Percentiles rank a stretch among this genome's conserved stretches.
Conservation (phyloP, 2,888 invertebrate genomes). For the Mythimna impura region DNA sequence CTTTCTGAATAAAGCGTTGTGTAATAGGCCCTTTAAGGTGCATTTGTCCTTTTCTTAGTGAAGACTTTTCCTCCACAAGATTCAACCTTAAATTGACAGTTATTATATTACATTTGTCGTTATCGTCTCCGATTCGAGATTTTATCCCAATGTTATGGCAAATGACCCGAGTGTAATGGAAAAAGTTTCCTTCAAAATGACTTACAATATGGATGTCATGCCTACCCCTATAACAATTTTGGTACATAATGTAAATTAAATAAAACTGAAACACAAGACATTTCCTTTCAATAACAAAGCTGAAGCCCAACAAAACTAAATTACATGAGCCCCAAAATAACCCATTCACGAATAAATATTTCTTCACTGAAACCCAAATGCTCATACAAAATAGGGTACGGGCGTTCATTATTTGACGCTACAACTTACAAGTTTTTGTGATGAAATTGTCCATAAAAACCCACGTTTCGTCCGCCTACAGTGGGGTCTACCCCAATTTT, state of each 20-base stretch:
- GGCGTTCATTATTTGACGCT: conserved; percentile 52
- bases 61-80: too few relatives aligned
- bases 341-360: conserved; percentile 43
- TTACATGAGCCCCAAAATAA: conserved; percentile 19
- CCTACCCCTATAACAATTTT: not conserved
- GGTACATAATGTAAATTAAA: not conserved
- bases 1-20: too few relatives aligned
- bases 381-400: conserved; percentile 47
- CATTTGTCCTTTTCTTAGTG: too few relatives aligned
- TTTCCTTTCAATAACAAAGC: conserved; percentile 8
- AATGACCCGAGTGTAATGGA: not conserved
- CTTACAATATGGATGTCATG: not conserved
- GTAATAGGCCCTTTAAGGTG: too few relatives aligned
- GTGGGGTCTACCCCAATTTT: conserved; percentile 57
- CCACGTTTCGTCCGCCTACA: conserved; percentile 32
- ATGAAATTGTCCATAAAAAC: conserved; percentile 62
- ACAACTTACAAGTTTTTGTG: conserved; percentile 59
- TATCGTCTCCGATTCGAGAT: not conserved
- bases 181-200: not conserved
- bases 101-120: not conserved
- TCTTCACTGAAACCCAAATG: conserved; percentile 23
- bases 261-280: not conserved
- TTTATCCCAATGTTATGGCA: not conserved
- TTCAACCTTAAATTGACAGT: too few relatives aligned
- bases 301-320: conserved; percentile 5